phyloP scores from a whole-genome alignment of 1,140 invertebrate species.

The Calephelis virginiensis region DNA sequence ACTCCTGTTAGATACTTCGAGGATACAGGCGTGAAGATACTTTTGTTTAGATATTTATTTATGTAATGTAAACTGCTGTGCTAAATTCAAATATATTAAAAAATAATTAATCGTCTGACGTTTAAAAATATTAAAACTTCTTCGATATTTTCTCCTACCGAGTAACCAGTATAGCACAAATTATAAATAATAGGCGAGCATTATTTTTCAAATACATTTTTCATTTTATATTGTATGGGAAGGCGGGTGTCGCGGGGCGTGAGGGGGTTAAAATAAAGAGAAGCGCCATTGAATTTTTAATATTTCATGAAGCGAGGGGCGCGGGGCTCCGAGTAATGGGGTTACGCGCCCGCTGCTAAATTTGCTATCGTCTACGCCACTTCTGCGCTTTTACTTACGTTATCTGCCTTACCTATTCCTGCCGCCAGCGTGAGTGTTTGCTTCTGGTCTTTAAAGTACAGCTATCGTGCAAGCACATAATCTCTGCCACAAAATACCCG shows the following conservation, averaged over 20 bases:
- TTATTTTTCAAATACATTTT: conserved; percentile 79
- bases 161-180: conserved; percentile 56
- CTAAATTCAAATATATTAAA: too few relatives aligned
- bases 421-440: too few relatives aligned
- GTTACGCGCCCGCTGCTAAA: conserved; percentile 39
- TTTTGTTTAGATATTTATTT: too few relatives aligned
- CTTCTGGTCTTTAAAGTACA: too few relatives aligned
- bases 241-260: conserved; percentile 57
- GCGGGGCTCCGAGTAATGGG: conserved; percentile 69
- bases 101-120: too few relatives aligned
- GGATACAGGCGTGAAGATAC: too few relatives aligned
- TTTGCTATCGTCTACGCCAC: conserved; percentile 26
- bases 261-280: conserved; percentile 77
- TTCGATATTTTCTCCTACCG: neutral
- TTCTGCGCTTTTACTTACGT: conserved; percentile 8
- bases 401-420: neutral
- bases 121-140: neutral
- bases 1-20: too few relatives aligned
- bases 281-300: conserved; percentile 80
- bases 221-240: conserved; percentile 77
- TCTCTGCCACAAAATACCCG: too few relatives aligned
- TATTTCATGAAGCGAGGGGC: conserved; percentile 77
- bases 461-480: too few relatives aligned
- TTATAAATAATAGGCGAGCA: conserved; percentile 77
- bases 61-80: too few relatives aligned